These are phyloP conservation scores for Xylocampa areola DNA, from an alignment of 2,888 invertebrate genomes.

Conservation along the genomic window DNA sequence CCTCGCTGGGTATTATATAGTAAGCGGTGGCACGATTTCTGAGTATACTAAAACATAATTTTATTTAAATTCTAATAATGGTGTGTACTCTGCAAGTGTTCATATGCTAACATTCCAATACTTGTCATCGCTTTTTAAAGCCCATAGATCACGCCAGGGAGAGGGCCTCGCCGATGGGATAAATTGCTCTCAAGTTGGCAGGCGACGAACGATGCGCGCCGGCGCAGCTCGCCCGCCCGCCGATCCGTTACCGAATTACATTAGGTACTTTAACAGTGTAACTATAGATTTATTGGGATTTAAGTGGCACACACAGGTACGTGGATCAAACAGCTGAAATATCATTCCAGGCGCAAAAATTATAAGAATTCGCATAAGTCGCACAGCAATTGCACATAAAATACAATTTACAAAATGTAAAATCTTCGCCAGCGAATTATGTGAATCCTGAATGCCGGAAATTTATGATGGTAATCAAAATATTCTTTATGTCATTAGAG, in stretches of 20 bases:
- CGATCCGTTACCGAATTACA: slow-evolving; percentile 62
- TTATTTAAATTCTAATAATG: slow-evolving; percentile 42
- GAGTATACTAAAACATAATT: slow-evolving; percentile 50
- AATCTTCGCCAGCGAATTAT: slow-evolving; percentile 80
- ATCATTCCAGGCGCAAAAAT: slow-evolving; percentile 18
- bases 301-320: slow-evolving; percentile 67
- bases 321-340: slow-evolving; percentile 20
- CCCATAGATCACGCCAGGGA: slow-evolving; percentile 75
- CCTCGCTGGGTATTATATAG: slow-evolving; percentile 50
- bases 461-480: slow-evolving; percentile 70
- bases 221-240: slow-evolving; percentile 56
- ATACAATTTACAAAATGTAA: slow-evolving; percentile 57
- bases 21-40: slow-evolving; percentile 44
- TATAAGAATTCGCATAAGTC: slow-evolving; percentile 78
- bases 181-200: slow-evolving; percentile 79
- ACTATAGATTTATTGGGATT: slow-evolving; percentile 74
- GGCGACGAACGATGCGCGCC: slow-evolving; percentile 78
- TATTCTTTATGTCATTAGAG: slow-evolving; percentile 74
- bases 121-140: slow-evolving; percentile 80
- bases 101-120: slow-evolving; percentile 55
- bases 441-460: slow-evolving; percentile 88
- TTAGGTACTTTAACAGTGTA: slow-evolving; percentile 71
- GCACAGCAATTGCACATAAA: slow-evolving; percentile 69
- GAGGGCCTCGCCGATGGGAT: slow-evolving; percentile 74
- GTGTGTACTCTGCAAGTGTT: slow-evolving; percentile 48